Percentiles rank a stretch among this genome's conserved stretches.
These are phyloP conservation scores for Sylvia atricapilla DNA, from an alignment of 2,113 vertebrate genomes.

Conservation along the genomic window DNA sequence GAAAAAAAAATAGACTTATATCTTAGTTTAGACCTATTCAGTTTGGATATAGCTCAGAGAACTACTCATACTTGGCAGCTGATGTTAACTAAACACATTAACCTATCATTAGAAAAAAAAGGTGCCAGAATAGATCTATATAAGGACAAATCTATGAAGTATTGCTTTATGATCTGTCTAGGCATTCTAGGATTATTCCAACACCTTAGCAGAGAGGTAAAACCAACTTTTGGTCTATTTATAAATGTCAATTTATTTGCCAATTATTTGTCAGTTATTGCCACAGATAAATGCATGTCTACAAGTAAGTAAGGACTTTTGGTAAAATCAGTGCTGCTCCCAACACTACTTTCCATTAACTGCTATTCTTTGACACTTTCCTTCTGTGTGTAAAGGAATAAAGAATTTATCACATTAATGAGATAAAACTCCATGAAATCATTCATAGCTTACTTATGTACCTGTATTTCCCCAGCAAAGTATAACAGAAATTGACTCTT, in stretches of 20 bases:
- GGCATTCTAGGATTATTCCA: not conserved
- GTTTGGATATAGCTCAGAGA: slow-evolving; percentile 33
- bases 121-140: not conserved
- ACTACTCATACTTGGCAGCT: slow-evolving; percentile 1
- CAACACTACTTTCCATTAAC: not conserved
- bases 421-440: not conserved
- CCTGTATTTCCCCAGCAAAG: slow-evolving; percentile 11
- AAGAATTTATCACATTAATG: not conserved
- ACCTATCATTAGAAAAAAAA: not conserved
- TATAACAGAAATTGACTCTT: slow-evolving; percentile 1
- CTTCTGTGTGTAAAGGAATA: not conserved
- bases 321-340: not conserved
- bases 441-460: not conserved
- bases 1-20: not conserved
- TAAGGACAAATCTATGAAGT: not conserved
- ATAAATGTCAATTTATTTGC: not conserved
- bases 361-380: not conserved
- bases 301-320: not conserved
- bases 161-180: not conserved
- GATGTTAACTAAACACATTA: slow-evolving; percentile 34
- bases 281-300: not conserved
- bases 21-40: slow-evolving; percentile 14
- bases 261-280: not conserved
- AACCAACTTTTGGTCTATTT: not conserved
- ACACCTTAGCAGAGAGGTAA: not conserved